Conservation (phyloP, 1,140 invertebrate genomes). For the Drosophila ambigua region DNA sequence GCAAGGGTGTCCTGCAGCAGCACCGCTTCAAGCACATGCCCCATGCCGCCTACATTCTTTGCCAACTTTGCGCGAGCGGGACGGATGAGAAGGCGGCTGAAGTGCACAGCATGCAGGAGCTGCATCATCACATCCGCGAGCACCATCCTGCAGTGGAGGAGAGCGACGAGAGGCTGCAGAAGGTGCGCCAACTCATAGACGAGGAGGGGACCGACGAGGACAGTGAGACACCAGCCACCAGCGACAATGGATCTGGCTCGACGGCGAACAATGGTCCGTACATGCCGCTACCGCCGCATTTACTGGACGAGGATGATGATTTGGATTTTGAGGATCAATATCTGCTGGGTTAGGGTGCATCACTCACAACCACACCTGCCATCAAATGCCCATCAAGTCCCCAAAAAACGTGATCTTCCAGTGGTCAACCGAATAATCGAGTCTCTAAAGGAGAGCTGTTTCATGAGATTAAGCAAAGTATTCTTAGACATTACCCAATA, state of each 20-base stretch:
- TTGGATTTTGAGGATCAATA: conserved; percentile 69
- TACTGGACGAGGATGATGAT: conserved; percentile 54
- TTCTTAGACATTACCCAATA: conserved; percentile 22
- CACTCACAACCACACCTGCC: background rate
- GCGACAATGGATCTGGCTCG: background rate
- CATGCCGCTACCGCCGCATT: conserved; percentile 67
- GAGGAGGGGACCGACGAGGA: conserved; percentile 44
- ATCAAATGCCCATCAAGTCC: conserved; percentile 10
- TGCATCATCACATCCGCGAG: conserved; percentile 60
- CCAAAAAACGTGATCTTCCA: conserved; percentile 32
- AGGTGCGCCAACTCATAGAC: conserved; percentile 31
- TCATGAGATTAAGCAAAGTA: conserved; percentile 44
- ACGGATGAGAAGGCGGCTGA: conserved; percentile 22
- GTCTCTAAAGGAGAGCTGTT: conserved; percentile 11
- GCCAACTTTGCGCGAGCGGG: conserved; percentile 48
- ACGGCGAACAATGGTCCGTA: conserved; percentile 42
- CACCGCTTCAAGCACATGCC: conserved; percentile 74
- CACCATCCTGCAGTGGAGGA: conserved; percentile 35
- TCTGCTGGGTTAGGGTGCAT: conserved; percentile 56
- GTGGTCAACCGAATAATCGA: conserved; percentile 26
- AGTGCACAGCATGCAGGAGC: conserved; percentile 54
- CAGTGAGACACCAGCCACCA: background rate
- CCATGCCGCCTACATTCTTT: conserved; percentile 67
- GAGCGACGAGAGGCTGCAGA: conserved; percentile 26
- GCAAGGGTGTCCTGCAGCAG: conserved; percentile 58